Evolutionary conservation across 2,888 invertebrate species (phyloP).

Genomic region (Calameuta filiformis): DNA sequence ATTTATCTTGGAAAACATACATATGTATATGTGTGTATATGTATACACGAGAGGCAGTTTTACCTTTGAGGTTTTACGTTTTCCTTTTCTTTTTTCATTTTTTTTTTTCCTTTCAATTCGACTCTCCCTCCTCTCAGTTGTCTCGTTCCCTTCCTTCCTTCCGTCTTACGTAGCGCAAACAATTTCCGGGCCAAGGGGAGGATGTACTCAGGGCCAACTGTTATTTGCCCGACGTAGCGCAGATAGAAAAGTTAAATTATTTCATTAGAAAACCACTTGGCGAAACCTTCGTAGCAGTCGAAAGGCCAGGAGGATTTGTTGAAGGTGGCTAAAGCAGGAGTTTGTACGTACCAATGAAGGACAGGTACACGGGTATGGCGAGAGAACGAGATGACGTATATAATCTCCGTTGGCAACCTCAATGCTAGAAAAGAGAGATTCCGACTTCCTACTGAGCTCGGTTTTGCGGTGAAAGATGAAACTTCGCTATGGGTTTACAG

Average conservation of each 20-base stretch:
- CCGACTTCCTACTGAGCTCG: neutral
- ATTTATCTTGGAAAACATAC: neutral
- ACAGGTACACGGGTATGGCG: constrained; percentile 27
- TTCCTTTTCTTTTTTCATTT: neutral
- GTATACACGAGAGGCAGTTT: neutral
- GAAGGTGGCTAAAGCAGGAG: neutral
- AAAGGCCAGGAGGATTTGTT: neutral
- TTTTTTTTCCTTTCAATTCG: neutral
- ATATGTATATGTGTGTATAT: no score
- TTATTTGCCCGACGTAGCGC: neutral
- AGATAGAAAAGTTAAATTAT: constrained; percentile 1
- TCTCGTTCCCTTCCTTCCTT: neutral
- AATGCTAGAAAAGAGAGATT: constrained; percentile 16
- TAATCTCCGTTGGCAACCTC: neutral
- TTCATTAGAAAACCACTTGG: constrained; percentile 5
- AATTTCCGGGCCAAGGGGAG: neutral
- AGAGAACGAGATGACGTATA: constrained; percentile 22
- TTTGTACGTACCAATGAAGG: constrained; percentile 18
- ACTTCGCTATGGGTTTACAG: constrained; percentile 11
- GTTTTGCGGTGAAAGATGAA: constrained; percentile 22
- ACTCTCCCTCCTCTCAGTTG: neutral
- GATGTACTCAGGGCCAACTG: neutral
- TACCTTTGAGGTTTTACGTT: neutral
- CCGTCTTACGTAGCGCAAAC: neutral
- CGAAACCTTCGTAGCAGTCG: neutral